Evolutionary conservation across 2,113 vertebrate genomes (phyloP), one percentile per base, ranked within the genome.

Genomic region (Monarcha castaneiventris): DNA sequence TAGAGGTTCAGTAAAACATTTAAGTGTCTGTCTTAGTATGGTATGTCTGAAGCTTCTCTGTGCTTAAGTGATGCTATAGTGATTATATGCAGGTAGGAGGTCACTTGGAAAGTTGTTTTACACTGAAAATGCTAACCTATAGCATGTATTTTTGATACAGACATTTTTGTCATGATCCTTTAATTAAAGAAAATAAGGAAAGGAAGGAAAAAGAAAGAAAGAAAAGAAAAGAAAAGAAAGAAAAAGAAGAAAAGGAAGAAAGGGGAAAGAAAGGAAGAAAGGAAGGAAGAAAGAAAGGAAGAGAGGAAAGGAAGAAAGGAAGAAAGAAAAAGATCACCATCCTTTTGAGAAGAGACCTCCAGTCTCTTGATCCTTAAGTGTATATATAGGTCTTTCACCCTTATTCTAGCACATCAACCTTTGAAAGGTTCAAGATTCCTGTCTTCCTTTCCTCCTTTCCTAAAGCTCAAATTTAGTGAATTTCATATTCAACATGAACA

Each of bases 231-330:
- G 10, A 37, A 37, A 11, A 13, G 3, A 20, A 20, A 6, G 6
- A 37, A 19, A 37, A 8, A 5, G 4, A 2, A 37, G 37, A 37
- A 10, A 37, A 37, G 37, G 37, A 18, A 7, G 4, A 30, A 29
- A 18, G 4, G 11, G 37, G 37, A 29, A 19, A 7, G 16, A 29
- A 7, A 29, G 8, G 19, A 29, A 19, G 10, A 16, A 35, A 26
- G 11, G 18, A 18, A 6, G 8, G 19, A 11, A 13, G 4, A 20
- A 20, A 6, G 6, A 19, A 37, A 8, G 5, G 4, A 2, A 37
- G 10, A 37, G 37, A 37, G 37, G 37, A 37, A 37, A 37, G 37
- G 37, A 22, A 7, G 5, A 30, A 33, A 18, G 4, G 13, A 44
- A 14, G 9, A 23, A 4, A 27, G 33, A 2, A 32, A 14, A 43